Evolutionary conservation across 2,888 invertebrate species (phyloP), one percentile per base, ranked within the genome.

Genomic region (Drosophila mayaguana): DNA sequence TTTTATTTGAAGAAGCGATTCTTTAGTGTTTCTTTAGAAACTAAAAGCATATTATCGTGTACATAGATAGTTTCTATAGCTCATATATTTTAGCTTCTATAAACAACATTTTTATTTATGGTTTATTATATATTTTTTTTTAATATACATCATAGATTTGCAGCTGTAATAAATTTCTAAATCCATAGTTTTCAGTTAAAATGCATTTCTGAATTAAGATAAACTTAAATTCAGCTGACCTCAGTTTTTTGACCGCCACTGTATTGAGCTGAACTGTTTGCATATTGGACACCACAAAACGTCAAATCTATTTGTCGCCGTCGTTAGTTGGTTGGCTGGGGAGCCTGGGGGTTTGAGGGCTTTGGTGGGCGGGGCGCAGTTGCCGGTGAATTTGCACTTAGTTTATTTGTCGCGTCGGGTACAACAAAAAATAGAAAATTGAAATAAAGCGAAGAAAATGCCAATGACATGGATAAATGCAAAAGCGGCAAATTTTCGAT

Each of bases 371-470:
- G 45, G 43, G 61, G 56, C 48, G 11, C 59, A 38, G 59, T 61
- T 71, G 48, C 67, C 62, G 55, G 64, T 65, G 79, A 72, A 84
- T 88, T 84, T 86, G 87, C 84, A 84, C 84, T 84, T 84, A 84
- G 84, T 88, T 88, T 88, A 84, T 84, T 84, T 83, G 78, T 63
- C 51, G 79, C 55, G 60, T 42, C 46, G 53, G 40, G 40, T 22
- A 53, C 12, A 53, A 53, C 12, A 53, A 34, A 56, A 65, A 45
- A 73, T 45, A 60, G 76, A 75, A 88, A 88, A 88, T 88, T 81
- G 81, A 88, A 85, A 88, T 75, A 88, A 86, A 83, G 84, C 81
- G 78, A 88, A 86, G 84, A 86, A 88, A 86, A 83, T 64, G 80
- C 73, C 81, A 88, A 81, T 87, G 84, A 85, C 87, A 78, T 81